These are phyloP conservation scores for Electrona antarctica DNA, from an alignment of 2,113 vertebrate species.

Conservation along the genomic window DNA sequence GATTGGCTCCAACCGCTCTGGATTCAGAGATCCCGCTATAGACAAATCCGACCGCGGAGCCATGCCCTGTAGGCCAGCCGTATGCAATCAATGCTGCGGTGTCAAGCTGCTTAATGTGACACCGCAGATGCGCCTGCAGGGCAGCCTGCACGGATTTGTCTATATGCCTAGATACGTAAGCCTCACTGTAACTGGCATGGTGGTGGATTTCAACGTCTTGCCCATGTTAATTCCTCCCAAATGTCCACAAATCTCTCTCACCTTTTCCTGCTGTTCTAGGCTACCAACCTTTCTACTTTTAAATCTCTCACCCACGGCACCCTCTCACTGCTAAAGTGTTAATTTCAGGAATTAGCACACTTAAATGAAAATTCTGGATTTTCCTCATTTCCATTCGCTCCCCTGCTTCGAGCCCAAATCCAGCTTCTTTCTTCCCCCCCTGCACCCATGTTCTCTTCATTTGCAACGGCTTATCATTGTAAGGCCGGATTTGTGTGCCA, in stretches of 20 bases:
- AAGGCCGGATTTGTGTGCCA: conserved; percentile 13
- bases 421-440: conserved; percentile 10
- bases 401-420: conserved; percentile 7
- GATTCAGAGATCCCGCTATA: not conserved
- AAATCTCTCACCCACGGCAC: conserved; percentile 16
- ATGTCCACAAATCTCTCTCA: conserved; percentile 1
- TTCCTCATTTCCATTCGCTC: conserved; percentile 8
- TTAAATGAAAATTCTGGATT: too few species aligned
- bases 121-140: too few species aligned
- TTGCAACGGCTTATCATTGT: conserved; percentile 29
- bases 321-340: not conserved
- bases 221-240: not conserved
- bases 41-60: too few species aligned
- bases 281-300: conserved; percentile 20
- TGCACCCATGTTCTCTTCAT: conserved; percentile 17
- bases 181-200: not conserved
- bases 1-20: conserved; percentile 17
- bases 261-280: not conserved
- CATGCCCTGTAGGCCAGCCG: too few species aligned
- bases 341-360: too few species aligned
- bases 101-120: too few species aligned
- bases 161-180: too few species aligned
- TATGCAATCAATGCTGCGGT: too few species aligned
- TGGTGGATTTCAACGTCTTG: conserved; percentile 4
- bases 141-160: too few species aligned